phyloP scores from a whole-genome alignment of 2,888 invertebrate genomes.

The Yponomeuta evonymella region DNA sequence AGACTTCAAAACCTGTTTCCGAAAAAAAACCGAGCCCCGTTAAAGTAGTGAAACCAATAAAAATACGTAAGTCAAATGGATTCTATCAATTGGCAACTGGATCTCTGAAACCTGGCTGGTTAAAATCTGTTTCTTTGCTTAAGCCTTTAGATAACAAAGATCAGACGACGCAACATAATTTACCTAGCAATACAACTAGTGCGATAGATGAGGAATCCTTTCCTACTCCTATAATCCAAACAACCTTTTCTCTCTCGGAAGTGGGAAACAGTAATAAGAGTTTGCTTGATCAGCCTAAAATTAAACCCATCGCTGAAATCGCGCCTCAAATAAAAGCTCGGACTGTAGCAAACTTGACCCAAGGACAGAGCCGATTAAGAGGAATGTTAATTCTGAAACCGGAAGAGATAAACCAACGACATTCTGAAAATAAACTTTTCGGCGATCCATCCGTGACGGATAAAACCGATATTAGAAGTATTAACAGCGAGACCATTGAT shows the following conservation, averaged over 20 bases:
- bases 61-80: slow-evolving; percentile 49
- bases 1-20: background rate
- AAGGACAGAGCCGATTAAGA: slow-evolving; percentile 14
- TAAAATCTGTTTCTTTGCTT: slow-evolving; percentile 27
- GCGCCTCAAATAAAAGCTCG: slow-evolving; percentile 42
- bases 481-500: background rate
- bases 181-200: background rate
- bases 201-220: background rate
- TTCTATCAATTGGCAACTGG: slow-evolving; percentile 41
- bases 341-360: background rate
- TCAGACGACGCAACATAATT: background rate
- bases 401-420: slow-evolving; percentile 61
- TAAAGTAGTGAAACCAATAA: slow-evolving; percentile 54
- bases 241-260: slow-evolving; percentile 14
- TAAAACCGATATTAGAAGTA: background rate
- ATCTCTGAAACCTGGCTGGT: slow-evolving; percentile 29
- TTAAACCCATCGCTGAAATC: slow-evolving; percentile 37
- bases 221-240: slow-evolving; percentile 13
- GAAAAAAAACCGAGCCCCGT: slow-evolving; percentile 18
- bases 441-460: slow-evolving; percentile 11
- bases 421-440: slow-evolving; percentile 26
- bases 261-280: background rate
- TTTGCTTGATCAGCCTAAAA: slow-evolving; percentile 5
- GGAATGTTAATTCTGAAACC: slow-evolving; percentile 62
- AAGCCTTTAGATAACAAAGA: background rate